These are phyloP conservation scores for Dione vanillae DNA, from an alignment of 2,888 invertebrate genomes.

Conservation along the genomic window DNA sequence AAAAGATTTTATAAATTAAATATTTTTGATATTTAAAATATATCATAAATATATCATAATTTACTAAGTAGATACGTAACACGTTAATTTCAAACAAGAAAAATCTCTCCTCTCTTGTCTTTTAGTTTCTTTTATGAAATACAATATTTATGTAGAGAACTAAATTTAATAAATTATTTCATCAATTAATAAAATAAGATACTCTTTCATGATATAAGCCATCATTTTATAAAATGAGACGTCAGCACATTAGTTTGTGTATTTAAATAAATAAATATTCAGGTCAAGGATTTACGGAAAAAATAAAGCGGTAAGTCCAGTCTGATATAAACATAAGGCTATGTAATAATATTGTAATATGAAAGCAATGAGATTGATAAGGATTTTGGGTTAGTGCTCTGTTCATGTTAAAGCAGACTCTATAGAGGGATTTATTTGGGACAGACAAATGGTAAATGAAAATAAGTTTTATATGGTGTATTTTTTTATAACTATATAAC, in stretches of 20 bases:
- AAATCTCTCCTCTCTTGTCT: no score
- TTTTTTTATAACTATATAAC: no score
- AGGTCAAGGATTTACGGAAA: not conserved
- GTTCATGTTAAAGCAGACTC: not conserved
- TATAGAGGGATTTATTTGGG: constrained; percentile 12
- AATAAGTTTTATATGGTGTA: constrained; percentile 8
- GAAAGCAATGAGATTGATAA: not conserved
- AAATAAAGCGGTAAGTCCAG: not conserved
- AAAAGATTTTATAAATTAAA: not conserved
- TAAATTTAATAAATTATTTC: no score
- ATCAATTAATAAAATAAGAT: no score
- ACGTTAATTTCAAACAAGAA: no score
- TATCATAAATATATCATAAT: not conserved
- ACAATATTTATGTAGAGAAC: no score
- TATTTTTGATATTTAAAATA: not conserved
- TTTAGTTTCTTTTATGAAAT: no score
- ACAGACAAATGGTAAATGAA: not conserved
- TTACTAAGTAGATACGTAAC: no score
- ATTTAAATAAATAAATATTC: not conserved
- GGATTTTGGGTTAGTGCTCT: not conserved
- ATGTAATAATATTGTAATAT: constrained; percentile 3
- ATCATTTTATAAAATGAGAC: not conserved
- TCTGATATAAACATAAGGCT: not conserved
- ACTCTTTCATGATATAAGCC: no score
- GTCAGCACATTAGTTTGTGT: constrained; percentile 1